phyloP scores from a whole-genome alignment of 2,888 invertebrate species.

The Sesia apiformis region DNA sequence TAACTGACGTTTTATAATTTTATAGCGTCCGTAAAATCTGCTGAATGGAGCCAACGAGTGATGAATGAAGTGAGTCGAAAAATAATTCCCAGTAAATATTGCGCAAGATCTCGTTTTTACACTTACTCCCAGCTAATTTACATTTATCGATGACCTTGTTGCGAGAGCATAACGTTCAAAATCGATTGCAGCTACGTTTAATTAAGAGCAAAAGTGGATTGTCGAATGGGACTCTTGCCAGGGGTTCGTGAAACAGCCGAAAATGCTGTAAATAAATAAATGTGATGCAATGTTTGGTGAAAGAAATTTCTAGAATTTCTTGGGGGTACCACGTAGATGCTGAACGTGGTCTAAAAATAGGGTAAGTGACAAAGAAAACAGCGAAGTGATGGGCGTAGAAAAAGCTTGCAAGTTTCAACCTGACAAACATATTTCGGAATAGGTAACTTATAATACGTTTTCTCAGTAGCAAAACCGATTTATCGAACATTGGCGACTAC shows the following conservation, averaged over 20 bases:
- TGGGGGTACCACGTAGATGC: not conserved
- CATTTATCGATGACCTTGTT: not conserved
- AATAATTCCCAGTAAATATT: slow-evolving; percentile 20
- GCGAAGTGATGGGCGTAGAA: too few relatives aligned
- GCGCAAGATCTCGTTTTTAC: slow-evolving; percentile 17
- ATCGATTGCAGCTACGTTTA: slow-evolving; percentile 1
- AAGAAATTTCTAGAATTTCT: slow-evolving; percentile 24
- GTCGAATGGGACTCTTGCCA: slow-evolving; percentile 41
- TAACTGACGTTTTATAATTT: too few relatives aligned
- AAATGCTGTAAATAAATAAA: slow-evolving; percentile 30
- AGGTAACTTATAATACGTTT: too few relatives aligned
- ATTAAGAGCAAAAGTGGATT: not conserved
- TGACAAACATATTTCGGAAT: too few relatives aligned
- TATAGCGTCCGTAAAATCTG: not conserved
- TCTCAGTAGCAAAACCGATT: too few relatives aligned
- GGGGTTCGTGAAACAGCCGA: slow-evolving; percentile 30
- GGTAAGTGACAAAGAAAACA: too few relatives aligned
- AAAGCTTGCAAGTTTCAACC: too few relatives aligned
- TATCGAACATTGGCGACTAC: too few relatives aligned
- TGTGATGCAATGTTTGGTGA: slow-evolving; percentile 32
- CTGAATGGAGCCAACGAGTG: slow-evolving; percentile 22
- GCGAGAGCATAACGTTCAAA: not conserved
- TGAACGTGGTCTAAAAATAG: not conserved
- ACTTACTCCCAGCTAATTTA: not conserved
- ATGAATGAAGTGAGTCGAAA: slow-evolving; percentile 26